A percentile compares a stretch with the other conserved stretches of the same genome.
Evolutionary conservation across 2,888 invertebrate species (phyloP).

Genomic region (Cryptocephalus moraei): DNA sequence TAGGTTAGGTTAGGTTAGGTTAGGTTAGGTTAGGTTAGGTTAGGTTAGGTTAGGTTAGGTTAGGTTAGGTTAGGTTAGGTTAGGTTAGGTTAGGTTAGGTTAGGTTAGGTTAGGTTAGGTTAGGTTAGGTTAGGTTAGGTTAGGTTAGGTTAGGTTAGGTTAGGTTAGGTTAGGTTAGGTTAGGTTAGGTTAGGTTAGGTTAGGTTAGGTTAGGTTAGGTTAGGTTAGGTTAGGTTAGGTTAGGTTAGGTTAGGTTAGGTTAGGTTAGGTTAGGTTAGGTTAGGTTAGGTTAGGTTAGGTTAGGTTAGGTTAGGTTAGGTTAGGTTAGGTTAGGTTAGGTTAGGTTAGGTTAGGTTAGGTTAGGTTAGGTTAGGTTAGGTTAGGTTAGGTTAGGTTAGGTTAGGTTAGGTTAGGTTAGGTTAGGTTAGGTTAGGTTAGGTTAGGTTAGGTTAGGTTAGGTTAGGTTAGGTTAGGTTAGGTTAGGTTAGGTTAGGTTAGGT

Average conservation of each 20-base stretch:
- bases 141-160: neutral
- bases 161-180: neutral
- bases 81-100: constrained; percentile 4
- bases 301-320: constrained; percentile 4
- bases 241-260: neutral
- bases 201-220: neutral
- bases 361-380: constrained; percentile 3
- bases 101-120: constrained; percentile 5
- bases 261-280: neutral
- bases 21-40: constrained; percentile 9
- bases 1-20: constrained; percentile 8
- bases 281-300: constrained; percentile 2
- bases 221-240: neutral
- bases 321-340: constrained; percentile 4
- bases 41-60: constrained; percentile 7
- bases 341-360: constrained; percentile 3
- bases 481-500: neutral
- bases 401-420: constrained; percentile 14
- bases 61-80: constrained; percentile 7
- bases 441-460: neutral
- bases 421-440: constrained; percentile 16
- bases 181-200: neutral
- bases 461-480: neutral
- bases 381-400: constrained; percentile 3
- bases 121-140: constrained; percentile 11